Evolutionary conservation across 1,140 invertebrate genomes (phyloP).

Genomic region (Caenorhabditis latens): DNA sequence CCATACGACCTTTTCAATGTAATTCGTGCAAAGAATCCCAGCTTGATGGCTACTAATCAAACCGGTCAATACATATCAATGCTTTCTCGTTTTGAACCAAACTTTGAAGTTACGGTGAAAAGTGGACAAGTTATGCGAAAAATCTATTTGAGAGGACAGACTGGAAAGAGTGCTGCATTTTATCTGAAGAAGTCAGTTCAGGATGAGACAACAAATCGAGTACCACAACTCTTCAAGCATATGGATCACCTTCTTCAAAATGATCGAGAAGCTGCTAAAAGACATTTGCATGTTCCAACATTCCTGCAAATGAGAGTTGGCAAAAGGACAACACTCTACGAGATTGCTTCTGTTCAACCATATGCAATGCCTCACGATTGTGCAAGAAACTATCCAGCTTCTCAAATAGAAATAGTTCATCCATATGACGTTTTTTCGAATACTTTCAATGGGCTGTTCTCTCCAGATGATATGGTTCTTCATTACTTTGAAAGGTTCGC

Average conservation of each 20-base stretch:
- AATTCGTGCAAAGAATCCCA: background rate
- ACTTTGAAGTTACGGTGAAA: slow-evolving; percentile 17
- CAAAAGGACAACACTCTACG: background rate
- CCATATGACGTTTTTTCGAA: slow-evolving; percentile 13
- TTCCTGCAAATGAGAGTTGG: slow-evolving; percentile 22
- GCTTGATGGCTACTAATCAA: background rate
- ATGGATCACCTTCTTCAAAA: slow-evolving; percentile 26
- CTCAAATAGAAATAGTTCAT: slow-evolving; percentile 21
- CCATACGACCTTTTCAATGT: slow-evolving; percentile 58
- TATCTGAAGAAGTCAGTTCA: slow-evolving; percentile 39
- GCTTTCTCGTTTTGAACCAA: slow-evolving; percentile 49
- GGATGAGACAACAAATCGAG: background rate
- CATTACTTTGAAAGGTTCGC: slow-evolving; percentile 19
- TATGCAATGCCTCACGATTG: slow-evolving; percentile 25
- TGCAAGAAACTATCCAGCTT: slow-evolving; percentile 45
- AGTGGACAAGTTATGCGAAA: slow-evolving; percentile 13
- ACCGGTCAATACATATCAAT: slow-evolving; percentile 58
- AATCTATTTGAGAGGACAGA: slow-evolving; percentile 22
- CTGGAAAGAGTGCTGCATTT: slow-evolving; percentile 49
- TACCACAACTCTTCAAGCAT: slow-evolving; percentile 20
- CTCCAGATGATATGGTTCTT: slow-evolving; percentile 9
- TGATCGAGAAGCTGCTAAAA: slow-evolving; percentile 19
- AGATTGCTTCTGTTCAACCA: slow-evolving; percentile 34
- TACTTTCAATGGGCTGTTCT: background rate
- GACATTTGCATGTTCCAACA: slow-evolving; percentile 6